Conservation (phyloP, 2,113 vertebrate species). For the Turdus rufiventris region DNA sequence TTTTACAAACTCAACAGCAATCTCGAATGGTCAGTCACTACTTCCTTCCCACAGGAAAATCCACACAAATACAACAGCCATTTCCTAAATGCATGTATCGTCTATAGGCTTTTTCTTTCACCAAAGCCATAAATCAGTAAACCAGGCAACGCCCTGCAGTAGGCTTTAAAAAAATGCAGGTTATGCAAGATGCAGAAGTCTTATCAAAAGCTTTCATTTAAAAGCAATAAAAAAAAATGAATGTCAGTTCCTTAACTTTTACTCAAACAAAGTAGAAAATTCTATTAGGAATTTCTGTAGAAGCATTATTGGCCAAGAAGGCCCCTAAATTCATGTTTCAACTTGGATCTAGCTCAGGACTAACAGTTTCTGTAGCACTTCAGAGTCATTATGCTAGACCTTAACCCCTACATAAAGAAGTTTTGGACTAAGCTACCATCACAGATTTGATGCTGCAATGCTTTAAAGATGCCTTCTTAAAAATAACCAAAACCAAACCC, state of each 20-base stretch:
- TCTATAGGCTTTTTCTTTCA: background rate
- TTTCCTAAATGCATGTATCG: background rate
- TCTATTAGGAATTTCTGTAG: background rate
- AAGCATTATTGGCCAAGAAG: background rate
- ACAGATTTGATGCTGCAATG: background rate
- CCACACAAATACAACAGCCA: background rate
- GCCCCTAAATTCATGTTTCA: background rate
- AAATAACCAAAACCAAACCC: background rate
- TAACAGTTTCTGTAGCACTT: background rate
- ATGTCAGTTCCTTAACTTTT: background rate
- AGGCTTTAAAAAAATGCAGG: background rate
- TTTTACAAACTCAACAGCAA: background rate
- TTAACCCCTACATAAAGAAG: background rate
- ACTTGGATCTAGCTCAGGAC: rapidly evolving
- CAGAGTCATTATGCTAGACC: background rate
- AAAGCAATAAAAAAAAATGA: background rate
- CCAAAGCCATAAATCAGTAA: background rate
- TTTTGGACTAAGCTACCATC: background rate
- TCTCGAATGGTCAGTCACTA: background rate
- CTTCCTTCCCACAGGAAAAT: background rate
- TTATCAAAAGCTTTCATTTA: background rate
- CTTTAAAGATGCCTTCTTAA: background rate
- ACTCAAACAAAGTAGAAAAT: background rate
- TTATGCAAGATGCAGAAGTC: background rate
- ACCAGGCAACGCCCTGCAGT: background rate